Conservation (phyloP, 1,140 invertebrate genomes). For the Heliothis virescens region DNA sequence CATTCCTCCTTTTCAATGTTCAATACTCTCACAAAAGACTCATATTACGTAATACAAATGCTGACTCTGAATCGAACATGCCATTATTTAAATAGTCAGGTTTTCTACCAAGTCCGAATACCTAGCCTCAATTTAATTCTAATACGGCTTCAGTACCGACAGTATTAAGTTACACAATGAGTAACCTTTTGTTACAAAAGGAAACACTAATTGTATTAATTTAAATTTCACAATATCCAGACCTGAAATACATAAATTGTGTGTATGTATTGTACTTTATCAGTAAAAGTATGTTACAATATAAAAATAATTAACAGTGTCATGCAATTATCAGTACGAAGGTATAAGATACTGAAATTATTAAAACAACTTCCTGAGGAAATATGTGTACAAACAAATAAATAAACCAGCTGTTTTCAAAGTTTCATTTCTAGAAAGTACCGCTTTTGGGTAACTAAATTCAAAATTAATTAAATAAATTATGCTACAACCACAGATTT, state of each 20-base stretch:
- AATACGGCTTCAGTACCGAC: conserved; percentile 26
- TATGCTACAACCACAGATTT: neutral
- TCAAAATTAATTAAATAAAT: neutral
- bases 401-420: too few relatives aligned
- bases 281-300: neutral
- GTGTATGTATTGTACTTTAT: neutral
- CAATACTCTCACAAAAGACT: too few relatives aligned
- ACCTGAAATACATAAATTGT: neutral
- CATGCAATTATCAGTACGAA: neutral
- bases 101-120: neutral
- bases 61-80: too few relatives aligned
- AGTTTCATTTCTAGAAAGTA: too few relatives aligned
- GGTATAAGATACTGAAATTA: too few relatives aligned
- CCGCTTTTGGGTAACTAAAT: too few relatives aligned
- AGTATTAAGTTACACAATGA: conserved; percentile 5
- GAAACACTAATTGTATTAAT: conserved; percentile 40
- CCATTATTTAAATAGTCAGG: too few relatives aligned
- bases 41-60: too few relatives aligned
- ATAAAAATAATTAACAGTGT: neutral
- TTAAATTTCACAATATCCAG: conserved; percentile 8
- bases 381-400: too few relatives aligned
- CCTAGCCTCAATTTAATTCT: neutral
- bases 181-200: conserved; percentile 13
- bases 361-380: too few relatives aligned
- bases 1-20: too few relatives aligned